These are phyloP conservation scores for Chymomyza fuscimana DNA, from an alignment of 2,888 invertebrate genomes.

Conservation along the genomic window DNA sequence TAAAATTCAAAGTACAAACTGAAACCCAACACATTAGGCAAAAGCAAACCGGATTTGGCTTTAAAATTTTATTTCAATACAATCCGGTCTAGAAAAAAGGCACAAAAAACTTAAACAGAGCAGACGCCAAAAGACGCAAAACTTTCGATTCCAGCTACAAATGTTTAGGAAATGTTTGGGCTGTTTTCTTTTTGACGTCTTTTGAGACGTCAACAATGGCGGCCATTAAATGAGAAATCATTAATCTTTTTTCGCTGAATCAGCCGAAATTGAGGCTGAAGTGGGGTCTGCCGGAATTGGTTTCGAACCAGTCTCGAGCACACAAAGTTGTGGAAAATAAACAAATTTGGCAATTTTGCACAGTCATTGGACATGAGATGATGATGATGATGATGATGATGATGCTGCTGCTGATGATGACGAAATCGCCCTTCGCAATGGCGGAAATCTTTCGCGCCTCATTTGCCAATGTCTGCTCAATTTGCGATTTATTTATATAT, in stretches of 20 bases:
- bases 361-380: constrained; percentile 34
- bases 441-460: constrained; percentile 50
- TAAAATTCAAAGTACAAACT: constrained; percentile 33
- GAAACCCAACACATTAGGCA: constrained; percentile 9
- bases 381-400: neutral
- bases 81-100: neutral
- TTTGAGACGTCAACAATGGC: constrained; percentile 18
- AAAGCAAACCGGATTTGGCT: constrained; percentile 18
- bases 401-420: constrained; percentile 14
- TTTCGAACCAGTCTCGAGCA: neutral
- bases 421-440: constrained; percentile 21
- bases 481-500: constrained; percentile 32
- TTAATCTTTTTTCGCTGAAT: constrained; percentile 72
- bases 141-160: neutral
- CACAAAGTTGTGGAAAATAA: constrained; percentile 10
- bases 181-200: constrained; percentile 32
- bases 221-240: constrained; percentile 55
- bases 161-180: constrained; percentile 11
- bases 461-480: constrained; percentile 40
- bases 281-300: neutral
- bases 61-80: constrained; percentile 1
- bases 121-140: constrained; percentile 15
- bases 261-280: constrained; percentile 47
- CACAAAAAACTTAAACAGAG: constrained; percentile 42
- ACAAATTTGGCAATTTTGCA: constrained; percentile 44